Conservation (phyloP, 2,113 vertebrate genomes). For the Cynoglossus semilaevis region DNA sequence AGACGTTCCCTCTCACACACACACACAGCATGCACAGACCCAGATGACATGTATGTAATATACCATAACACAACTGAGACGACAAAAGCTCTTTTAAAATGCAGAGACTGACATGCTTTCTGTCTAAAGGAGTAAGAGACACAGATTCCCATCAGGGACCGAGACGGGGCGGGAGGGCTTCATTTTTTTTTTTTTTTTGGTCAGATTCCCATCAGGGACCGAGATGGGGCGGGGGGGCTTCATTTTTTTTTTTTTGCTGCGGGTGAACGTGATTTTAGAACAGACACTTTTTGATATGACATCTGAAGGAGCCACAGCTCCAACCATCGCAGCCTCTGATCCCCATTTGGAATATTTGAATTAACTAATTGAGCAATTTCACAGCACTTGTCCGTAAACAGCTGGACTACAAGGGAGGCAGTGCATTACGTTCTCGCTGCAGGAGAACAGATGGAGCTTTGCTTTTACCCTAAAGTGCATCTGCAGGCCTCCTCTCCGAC, state of each 20-base stretch:
- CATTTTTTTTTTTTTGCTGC: conserved; percentile 7
- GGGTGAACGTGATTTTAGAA: conserved; percentile 7
- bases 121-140: conserved; percentile 64
- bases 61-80: conserved; percentile 31
- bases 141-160: conserved; percentile 59
- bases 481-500: conserved; percentile 47
- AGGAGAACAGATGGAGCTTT: conserved; percentile 59
- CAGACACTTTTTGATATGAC: conserved; percentile 49
- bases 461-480: conserved; percentile 54
- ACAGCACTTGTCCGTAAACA: conserved; percentile 56
- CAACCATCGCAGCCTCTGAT: conserved; percentile 57
- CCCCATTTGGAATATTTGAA: conserved; percentile 61
- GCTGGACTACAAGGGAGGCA: conserved; percentile 26
- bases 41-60: conserved; percentile 20
- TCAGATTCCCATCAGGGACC: too few species aligned
- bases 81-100: conserved; percentile 62
- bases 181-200: conserved; percentile 4
- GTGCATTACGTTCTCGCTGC: conserved; percentile 42
- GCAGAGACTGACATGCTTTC: conserved; percentile 58
- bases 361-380: conserved; percentile 61
- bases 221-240: not conserved
- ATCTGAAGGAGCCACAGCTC: conserved; percentile 52
- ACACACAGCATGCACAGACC: not conserved
- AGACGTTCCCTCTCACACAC: conserved; percentile 24
- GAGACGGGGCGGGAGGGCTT: conserved; percentile 16